These are phyloP conservation scores for Trididemnum miniatum DNA, from an alignment of 23 tunicate species.

Conservation along the genomic window DNA sequence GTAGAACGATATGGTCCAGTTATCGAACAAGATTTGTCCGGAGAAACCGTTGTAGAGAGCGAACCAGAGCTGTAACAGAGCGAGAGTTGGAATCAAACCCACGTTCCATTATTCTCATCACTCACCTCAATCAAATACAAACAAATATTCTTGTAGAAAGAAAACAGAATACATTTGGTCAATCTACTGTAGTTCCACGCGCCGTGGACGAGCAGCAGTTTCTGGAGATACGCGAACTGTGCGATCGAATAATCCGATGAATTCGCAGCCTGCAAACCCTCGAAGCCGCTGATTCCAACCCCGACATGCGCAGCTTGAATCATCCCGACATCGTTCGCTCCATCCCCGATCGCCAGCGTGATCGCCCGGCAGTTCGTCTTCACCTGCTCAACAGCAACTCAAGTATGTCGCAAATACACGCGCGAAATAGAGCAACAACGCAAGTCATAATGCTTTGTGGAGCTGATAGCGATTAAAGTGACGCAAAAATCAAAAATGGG, in stretches of 20 bases:
- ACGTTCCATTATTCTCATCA: too few relatives aligned
- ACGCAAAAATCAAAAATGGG: too few relatives aligned
- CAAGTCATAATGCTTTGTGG: too few relatives aligned
- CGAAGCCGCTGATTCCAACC: conserved; percentile 95
- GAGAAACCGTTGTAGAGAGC: conserved; percentile 98
- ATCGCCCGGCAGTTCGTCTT: conserved; percentile 78
- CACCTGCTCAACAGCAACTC: conserved; percentile 68
- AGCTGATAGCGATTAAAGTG: too few relatives aligned
- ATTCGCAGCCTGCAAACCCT: conserved; percentile 99
- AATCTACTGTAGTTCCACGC: conserved; percentile 95
- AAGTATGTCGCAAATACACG: too few relatives aligned
- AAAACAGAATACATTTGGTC: conserved; percentile 92
- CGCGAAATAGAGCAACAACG: too few relatives aligned
- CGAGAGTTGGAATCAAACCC: neutral
- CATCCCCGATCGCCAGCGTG: conserved; percentile 98
- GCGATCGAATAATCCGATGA: conserved; percentile 97
- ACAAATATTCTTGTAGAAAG: conserved; percentile 97
- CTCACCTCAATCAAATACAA: conserved; percentile 92
- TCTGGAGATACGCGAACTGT: conserved; percentile 81
- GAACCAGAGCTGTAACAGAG: conserved; percentile 83
- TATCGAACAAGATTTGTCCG: conserved; percentile 96
- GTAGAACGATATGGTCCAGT: conserved; percentile 96
- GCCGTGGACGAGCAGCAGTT: conserved; percentile 91
- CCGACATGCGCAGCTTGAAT: conserved; percentile 99
- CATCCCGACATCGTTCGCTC: conserved; percentile 98